Evolutionary conservation across 2,888 invertebrate genomes (phyloP).

Genomic region (Helleia helle): DNA sequence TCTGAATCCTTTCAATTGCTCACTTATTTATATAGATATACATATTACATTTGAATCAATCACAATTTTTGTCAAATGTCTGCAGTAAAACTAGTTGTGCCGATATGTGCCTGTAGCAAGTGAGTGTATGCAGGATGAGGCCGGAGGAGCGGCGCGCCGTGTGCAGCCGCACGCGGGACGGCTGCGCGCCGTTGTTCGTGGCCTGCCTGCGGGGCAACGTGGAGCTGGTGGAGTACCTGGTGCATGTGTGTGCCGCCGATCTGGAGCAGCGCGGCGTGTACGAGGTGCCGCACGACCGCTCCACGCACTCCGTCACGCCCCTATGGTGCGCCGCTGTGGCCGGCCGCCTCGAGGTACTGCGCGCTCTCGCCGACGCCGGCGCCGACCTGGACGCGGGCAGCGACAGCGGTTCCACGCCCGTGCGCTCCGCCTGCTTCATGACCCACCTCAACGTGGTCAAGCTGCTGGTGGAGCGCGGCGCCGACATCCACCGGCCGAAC

Average conservation of each 20-base stretch:
- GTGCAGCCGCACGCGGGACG: slow-evolving; percentile 79
- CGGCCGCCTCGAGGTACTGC: slow-evolving; percentile 84
- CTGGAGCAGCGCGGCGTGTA: slow-evolving; percentile 90
- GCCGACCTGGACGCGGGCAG: slow-evolving; percentile 91
- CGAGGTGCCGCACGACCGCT: slow-evolving; percentile 84
- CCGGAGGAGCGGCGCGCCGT: slow-evolving; percentile 78
- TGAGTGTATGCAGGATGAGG: slow-evolving; percentile 69
- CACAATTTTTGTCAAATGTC: no score
- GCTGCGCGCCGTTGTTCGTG: slow-evolving; percentile 87
- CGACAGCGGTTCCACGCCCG: slow-evolving; percentile 91
- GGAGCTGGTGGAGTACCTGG: slow-evolving; percentile 89
- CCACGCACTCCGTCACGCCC: slow-evolving; percentile 86
- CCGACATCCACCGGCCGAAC: slow-evolving; percentile 88
- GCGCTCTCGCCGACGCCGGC: slow-evolving; percentile 83
- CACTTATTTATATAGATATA: no score
- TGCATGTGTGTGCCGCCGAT: slow-evolving; percentile 86
- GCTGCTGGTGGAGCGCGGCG: slow-evolving; percentile 83
- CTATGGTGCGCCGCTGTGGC: slow-evolving; percentile 95
- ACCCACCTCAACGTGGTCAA: slow-evolving; percentile 86
- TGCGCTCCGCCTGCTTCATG: slow-evolving; percentile 95
- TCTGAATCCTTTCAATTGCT: no score
- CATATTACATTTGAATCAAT: no score
- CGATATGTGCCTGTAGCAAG: not conserved
- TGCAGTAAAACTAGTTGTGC: no score
- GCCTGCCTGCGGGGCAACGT: slow-evolving; percentile 86